Evolutionary conservation across 2,113 vertebrate species (phyloP).

Genomic region (Ciconia stormi): DNA sequence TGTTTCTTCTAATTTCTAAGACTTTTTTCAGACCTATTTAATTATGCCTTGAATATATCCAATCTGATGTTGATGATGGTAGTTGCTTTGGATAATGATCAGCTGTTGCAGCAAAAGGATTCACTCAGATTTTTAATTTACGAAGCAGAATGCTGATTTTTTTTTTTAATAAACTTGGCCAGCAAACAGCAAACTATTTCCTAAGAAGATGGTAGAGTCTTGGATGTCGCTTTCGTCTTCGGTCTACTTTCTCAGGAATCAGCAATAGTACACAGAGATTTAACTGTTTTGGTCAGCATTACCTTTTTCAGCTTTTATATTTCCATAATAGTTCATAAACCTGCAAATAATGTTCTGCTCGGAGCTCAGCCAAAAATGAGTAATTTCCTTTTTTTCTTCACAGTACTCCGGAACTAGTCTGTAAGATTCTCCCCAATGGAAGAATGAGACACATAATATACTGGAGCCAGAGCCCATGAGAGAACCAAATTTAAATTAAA

Average conservation of each 20-base stretch:
- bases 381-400: slow-evolving; percentile 24
- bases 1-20: slow-evolving; percentile 12
- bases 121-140: not conserved
- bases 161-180: not conserved
- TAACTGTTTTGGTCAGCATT: not conserved
- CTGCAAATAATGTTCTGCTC: not conserved
- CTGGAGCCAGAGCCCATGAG: not conserved
- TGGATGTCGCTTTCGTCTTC: not conserved
- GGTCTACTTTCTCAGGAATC: not conserved
- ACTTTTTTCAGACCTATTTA: slow-evolving; percentile 24
- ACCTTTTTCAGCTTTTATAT: not conserved
- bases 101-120: slow-evolving; percentile 1
- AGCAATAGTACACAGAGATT: not conserved
- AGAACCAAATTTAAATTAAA: not conserved
- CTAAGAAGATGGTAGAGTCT: not conserved
- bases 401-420: not conserved
- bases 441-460: not conserved
- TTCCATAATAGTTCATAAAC: slow-evolving; percentile 16
- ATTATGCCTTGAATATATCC: slow-evolving; percentile 11
- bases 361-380: slow-evolving; percentile 11
- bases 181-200: not conserved
- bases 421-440: not conserved
- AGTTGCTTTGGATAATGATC: slow-evolving; percentile 19
- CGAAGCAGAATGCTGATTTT: not conserved
- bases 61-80: not conserved